Percentiles rank a stretch among this genome's conserved stretches.
These are phyloP conservation scores for Pterobdella sp. DNA, from an alignment of 2,888 invertebrate species.

Conservation along the genomic window DNA sequence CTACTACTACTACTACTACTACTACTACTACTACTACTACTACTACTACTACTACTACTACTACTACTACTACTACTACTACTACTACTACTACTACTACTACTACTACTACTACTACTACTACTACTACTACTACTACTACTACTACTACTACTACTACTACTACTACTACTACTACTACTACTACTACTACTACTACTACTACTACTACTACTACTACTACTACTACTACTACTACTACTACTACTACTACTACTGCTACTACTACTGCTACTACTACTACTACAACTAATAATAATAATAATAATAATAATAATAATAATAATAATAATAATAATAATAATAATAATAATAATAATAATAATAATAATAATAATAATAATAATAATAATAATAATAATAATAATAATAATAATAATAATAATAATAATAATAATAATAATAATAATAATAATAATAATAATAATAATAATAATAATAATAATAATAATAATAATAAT, in stretches of 20 bases:
- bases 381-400: conserved; percentile 6
- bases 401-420: neutral
- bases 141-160: neutral
- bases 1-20: conserved; percentile 5
- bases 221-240: conserved; percentile 22
- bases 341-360: neutral
- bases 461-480: neutral
- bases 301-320: neutral
- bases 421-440: neutral
- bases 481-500: conserved; percentile 13
- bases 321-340: too few species aligned
- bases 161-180: neutral
- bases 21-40: too few species aligned
- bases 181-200: conserved; percentile 2
- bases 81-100: neutral
- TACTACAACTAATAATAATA: too few species aligned
- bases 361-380: neutral
- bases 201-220: conserved; percentile 22
- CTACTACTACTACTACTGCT: conserved; percentile 15
- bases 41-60: conserved; percentile 3
- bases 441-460: neutral
- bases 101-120: neutral
- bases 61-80: conserved; percentile 13
- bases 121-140: neutral
- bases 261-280: conserved; percentile 21